Evolutionary conservation across 2,888 invertebrate species (phyloP), one percentile per base, ranked within the genome.

Genomic region (Steinernema scapterisci): DNA sequence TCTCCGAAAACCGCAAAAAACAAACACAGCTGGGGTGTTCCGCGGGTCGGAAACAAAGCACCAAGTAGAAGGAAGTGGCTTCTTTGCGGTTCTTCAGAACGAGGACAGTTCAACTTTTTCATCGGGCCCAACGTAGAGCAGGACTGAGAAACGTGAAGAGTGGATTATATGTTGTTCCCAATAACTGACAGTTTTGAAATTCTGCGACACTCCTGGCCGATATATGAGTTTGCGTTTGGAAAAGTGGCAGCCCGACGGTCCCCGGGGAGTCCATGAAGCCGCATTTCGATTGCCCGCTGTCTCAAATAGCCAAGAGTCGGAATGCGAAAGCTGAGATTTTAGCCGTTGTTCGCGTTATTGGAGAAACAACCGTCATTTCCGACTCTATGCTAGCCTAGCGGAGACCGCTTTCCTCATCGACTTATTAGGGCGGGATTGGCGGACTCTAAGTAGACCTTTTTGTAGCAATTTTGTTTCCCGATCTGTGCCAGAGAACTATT

Each of bases 251-350:
- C 63, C 9, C 16, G 63, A 21, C 9, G 38, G 27, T 31, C 63
- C 19, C 31, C 1, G 13, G 63, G 63, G 63, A 63, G 7, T 38
- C 27, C 19, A 38, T 7, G 31, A 63, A 63, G 31, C 63, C 63
- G 16, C 63, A 63, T 63, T 63, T 63, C 63, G 63, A 63, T 63
- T 63, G 63, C 31, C 27, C 63, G 27, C 38, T 11, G 63, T 63
- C 63, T 25, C 27, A 63, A 27, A 63, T 63, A 63, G 63, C 63
- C 27, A 63, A 27, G 63, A 63, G 63, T n/a, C 63, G 63, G 27
- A 63, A 63, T 16, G 38, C 63, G 31, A 31, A 63, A 63, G 27
- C 63, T 25, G 63, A 31, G 63, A 63, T 63, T 63, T 63, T 31
- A 63, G 63, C 63, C 63, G 63, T 63, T 25, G 16, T 31, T 31